phyloP scores from a whole-genome alignment of 2,888 invertebrate species.

The Anoplius nigerrimus region DNA sequence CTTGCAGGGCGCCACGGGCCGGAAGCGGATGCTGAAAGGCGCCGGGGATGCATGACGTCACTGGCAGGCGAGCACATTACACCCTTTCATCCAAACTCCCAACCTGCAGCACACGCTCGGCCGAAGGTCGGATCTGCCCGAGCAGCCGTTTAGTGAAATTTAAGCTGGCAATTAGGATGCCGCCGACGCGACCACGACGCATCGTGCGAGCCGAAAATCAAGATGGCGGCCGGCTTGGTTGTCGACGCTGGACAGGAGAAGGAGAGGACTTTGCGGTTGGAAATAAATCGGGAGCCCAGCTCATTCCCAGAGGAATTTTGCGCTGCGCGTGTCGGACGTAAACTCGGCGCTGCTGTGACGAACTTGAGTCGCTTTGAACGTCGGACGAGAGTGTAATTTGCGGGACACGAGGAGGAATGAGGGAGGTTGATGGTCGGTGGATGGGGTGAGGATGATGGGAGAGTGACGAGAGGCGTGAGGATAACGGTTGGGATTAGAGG shows the following conservation, averaged over 20 bases:
- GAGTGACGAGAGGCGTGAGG: neutral
- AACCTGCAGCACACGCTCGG: too few relatives aligned
- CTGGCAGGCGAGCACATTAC: too few relatives aligned
- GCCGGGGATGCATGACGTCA: too few relatives aligned
- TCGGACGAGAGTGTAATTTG: neutral
- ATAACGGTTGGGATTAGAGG: neutral
- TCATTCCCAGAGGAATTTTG: neutral
- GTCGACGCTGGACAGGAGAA: neutral
- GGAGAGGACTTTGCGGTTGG: neutral
- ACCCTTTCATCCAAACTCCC: too few relatives aligned
- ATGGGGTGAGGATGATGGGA: neutral
- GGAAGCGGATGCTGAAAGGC: too few relatives aligned
- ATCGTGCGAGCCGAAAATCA: slow-evolving; percentile 1
- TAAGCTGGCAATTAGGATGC: slow-evolving; percentile 42
- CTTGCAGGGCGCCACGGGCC: too few relatives aligned
- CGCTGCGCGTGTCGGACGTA: too few relatives aligned
- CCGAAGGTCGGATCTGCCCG: neutral
- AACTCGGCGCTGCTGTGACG: too few relatives aligned
- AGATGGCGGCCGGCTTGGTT: neutral
- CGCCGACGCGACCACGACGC: slow-evolving; percentile 34
- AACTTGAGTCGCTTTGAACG: too few relatives aligned
- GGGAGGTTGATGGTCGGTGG: too few relatives aligned
- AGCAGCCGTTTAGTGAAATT: slow-evolving; percentile 26
- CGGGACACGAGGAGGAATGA: neutral
- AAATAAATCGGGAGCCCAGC: neutral